phyloP scores from a whole-genome alignment of 2,113 vertebrate species.

The Dromaius novaehollandiae region DNA sequence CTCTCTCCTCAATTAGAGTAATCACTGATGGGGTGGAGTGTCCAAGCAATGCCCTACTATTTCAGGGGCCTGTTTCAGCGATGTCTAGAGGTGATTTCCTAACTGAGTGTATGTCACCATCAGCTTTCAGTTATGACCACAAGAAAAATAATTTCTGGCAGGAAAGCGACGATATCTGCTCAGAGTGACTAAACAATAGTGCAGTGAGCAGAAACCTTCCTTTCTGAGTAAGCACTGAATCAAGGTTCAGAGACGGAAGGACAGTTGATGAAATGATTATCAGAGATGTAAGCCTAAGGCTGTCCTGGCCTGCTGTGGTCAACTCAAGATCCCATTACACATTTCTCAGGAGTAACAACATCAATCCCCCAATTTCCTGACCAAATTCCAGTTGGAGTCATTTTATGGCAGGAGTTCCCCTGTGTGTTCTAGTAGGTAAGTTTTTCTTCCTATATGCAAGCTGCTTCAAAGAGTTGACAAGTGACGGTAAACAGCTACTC shows the following conservation, averaged over 20 bases:
- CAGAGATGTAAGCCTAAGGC: neutral
- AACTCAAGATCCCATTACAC: neutral
- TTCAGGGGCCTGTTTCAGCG: neutral
- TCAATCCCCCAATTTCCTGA: neutral
- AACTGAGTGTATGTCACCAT: neutral
- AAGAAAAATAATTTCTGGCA: conserved; percentile 1
- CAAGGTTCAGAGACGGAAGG: neutral
- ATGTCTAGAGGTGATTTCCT: neutral
- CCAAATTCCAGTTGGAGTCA: neutral
- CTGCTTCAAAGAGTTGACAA: neutral
- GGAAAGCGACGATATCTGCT: neutral
- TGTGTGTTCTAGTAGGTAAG: accelerated
- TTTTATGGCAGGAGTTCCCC: neutral
- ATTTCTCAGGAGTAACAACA: neutral
- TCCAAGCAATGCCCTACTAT: neutral
- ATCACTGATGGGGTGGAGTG: neutral
- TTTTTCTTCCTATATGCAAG: neutral
- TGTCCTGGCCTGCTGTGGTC: too few relatives aligned
- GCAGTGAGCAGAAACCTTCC: neutral
- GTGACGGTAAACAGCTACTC: neutral
- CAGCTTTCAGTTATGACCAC: neutral
- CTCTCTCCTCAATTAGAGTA: neutral
- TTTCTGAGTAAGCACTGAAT: conserved; percentile 26
- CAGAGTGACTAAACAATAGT: neutral
- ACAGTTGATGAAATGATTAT: neutral